These are phyloP conservation scores for Crocidura indochinensis DNA, from an alignment of 2,797 vertebrate species.

Conservation along the genomic window DNA sequence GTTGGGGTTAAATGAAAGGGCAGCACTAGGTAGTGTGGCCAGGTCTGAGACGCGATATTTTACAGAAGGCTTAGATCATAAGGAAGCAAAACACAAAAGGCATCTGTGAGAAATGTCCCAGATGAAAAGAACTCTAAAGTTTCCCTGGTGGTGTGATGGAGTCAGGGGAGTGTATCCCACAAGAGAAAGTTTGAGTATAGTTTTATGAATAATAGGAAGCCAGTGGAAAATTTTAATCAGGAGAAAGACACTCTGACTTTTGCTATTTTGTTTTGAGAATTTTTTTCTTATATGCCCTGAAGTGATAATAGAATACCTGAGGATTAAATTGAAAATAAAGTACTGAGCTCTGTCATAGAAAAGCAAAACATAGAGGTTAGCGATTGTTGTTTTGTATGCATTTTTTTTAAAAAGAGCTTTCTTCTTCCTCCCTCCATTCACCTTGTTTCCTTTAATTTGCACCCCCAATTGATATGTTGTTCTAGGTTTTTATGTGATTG, in stretches of 20 bases:
- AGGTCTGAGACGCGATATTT: constrained; percentile 5
- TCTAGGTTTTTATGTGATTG: background rate
- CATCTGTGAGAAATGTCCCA: background rate
- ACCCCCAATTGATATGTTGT: background rate
- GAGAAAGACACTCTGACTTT: constrained; percentile 45
- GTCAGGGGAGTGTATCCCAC: background rate
- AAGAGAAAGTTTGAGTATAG: background rate
- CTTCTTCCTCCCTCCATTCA: no score
- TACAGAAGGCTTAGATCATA: constrained; percentile 17
- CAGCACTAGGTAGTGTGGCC: fast-evolving
- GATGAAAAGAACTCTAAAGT: background rate
- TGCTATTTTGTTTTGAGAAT: constrained; percentile 33
- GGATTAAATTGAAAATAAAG: background rate
- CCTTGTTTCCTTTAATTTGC: no score
- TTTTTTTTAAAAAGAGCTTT: background rate
- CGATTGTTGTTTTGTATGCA: background rate
- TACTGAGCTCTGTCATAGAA: background rate
- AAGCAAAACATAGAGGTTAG: background rate
- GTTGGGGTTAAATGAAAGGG: background rate
- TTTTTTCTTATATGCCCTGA: constrained; percentile 7
- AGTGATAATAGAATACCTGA: background rate
- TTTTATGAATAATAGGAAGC: constrained; percentile 38
- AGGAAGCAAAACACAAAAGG: background rate
- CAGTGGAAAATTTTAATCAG: background rate
- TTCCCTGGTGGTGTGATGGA: background rate